Evolutionary conservation across 2,888 invertebrate species (phyloP).

Genomic region (Pedicia rivosa): DNA sequence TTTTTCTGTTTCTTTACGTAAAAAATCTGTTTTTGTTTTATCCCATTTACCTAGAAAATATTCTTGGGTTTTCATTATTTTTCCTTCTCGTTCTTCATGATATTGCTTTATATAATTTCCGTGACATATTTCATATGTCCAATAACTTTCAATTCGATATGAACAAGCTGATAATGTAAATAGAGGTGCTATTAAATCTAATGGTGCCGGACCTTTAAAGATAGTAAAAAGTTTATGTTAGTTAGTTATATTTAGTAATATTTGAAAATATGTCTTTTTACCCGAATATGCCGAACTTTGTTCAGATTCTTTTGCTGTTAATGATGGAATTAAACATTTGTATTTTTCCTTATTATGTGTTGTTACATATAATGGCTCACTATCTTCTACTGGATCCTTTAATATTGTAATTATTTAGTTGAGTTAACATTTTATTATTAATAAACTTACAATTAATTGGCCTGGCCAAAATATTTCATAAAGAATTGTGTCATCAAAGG

Average conservation of each 20-base stretch:
- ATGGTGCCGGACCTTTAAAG: slow-evolving; percentile 34
- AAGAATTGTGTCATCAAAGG: slow-evolving; percentile 66
- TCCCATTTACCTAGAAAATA: slow-evolving; percentile 71
- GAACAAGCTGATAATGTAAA: slow-evolving; percentile 70
- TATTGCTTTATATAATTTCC: slow-evolving; percentile 83
- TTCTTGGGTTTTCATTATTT: slow-evolving; percentile 67
- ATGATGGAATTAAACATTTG: slow-evolving; percentile 55
- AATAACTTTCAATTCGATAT: slow-evolving; percentile 75
- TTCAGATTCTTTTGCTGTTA: slow-evolving; percentile 20
- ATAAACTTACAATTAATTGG: no score
- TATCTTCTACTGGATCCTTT: slow-evolving; percentile 22
- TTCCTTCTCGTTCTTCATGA: slow-evolving; percentile 88
- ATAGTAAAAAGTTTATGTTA: not conserved
- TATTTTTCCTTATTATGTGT: slow-evolving; percentile 71
- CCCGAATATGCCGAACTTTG: slow-evolving; percentile 17
- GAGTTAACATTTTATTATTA: slow-evolving; percentile 14
- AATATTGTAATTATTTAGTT: slow-evolving; percentile 5
- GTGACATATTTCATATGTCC: slow-evolving; percentile 96
- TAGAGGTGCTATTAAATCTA: slow-evolving; percentile 59
- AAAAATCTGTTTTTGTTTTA: slow-evolving; percentile 41
- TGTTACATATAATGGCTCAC: slow-evolving; percentile 48
- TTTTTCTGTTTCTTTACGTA: slow-evolving; percentile 34
- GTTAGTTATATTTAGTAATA: no score
- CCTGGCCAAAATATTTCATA: slow-evolving; percentile 73
- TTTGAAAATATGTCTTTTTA: not conserved